These are phyloP conservation scores for Amyelois transitella DNA, from an alignment of 1,140 invertebrate species.

Conservation along the genomic window DNA sequence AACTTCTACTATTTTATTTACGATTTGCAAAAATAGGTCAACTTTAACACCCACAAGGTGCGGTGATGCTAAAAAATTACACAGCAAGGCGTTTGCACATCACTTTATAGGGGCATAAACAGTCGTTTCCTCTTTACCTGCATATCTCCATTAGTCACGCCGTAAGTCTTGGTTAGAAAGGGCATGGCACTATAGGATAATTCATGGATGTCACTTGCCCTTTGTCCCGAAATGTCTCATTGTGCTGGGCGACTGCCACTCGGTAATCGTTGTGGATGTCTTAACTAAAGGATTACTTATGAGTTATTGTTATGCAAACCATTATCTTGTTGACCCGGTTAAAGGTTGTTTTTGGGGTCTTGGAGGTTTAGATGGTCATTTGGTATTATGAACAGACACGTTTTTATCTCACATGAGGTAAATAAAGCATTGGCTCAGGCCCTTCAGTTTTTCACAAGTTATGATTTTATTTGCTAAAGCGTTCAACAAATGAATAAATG, in stretches of 20 bases:
- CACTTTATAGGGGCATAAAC: conserved; percentile 29
- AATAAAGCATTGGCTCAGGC: too few species aligned
- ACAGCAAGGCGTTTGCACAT: not conserved
- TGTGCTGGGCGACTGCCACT: not conserved
- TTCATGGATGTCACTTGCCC: conserved; percentile 45
- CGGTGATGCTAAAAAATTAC: not conserved
- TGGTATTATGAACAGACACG: too few species aligned
- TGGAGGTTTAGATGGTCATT: not conserved
- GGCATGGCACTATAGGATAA: conserved; percentile 43
- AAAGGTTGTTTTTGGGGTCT: not conserved
- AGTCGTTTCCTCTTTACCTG: conserved; percentile 4
- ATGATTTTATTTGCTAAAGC: too few species aligned
- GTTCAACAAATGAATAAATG: too few species aligned
- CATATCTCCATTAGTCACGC: conserved; percentile 41
- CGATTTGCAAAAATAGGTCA: not conserved
- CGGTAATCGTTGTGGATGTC: not conserved
- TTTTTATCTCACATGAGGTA: too few species aligned
- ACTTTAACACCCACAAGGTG: not conserved
- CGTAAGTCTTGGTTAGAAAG: conserved; percentile 55
- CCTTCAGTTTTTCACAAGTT: too few species aligned
- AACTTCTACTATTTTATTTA: too few species aligned
- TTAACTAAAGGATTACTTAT: not conserved
- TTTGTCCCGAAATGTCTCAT: not conserved
- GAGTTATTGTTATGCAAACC: not conserved
- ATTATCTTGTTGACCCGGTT: not conserved